Evolutionary conservation across 2,113 vertebrate species (phyloP), one percentile per base, ranked within the genome.

Genomic region (Uria lomvia): DNA sequence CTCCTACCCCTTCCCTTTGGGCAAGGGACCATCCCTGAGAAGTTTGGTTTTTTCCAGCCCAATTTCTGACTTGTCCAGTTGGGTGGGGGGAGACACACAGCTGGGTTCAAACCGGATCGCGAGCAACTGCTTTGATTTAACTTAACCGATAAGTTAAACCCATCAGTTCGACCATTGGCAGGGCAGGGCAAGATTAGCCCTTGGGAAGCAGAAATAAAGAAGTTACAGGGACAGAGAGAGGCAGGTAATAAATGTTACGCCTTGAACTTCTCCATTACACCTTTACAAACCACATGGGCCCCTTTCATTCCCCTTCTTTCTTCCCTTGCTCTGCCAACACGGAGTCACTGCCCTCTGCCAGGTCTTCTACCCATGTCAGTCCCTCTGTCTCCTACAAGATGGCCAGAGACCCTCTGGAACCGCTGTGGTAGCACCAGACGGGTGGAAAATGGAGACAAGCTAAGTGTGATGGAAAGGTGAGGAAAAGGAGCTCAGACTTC

Each of bases 321-420:
- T 53, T 66, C 45, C 45, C n/a, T 59, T 0, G 0, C 43, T 22
- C 36, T 53, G 24, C 14, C 43, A 81, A 56, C 1, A 0, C 0
- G 0, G 62, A 62, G 32, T 15, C 2, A 0, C 56, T 58, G 32
- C 19, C n/a, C 12, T 81, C 62, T 43, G 23, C 56, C 42, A 76
- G 32, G 19, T 49, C 63, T 68, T 56, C 62, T 21, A 56, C 27
- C 50, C 1, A 0, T 1, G 1, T 56, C 29, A 70, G 23, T 22
- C 26, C 12, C 32, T 80, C 40, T 2, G 1, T 43, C 56, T 45
- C 74, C 45, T 78, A 70, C 2, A 4, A 36, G 30, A 66, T 19
- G 53, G 26, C 17, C 53, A 81, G 50, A 87, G 22, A 70, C 15
- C 12, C 15, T 47, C 62, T 52, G 30, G 20, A 92, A 81, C 7